Conservation (phyloP, 30 jellyfish, hydroid and myxozoan species). For the Aurelia aurita complex sp. Pacific region DNA sequence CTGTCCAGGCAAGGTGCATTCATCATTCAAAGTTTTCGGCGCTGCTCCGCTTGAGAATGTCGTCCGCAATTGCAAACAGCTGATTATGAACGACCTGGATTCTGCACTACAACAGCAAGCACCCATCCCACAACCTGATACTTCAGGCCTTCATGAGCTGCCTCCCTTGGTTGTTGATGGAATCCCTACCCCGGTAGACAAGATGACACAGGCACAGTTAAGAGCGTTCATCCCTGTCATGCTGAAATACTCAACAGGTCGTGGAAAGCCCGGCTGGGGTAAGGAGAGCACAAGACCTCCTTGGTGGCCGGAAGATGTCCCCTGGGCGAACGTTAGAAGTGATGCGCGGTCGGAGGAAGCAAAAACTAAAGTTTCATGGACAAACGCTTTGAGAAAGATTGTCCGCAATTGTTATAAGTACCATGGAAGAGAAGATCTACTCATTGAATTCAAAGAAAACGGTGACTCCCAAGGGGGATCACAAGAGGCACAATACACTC, state of each 20-base stretch:
- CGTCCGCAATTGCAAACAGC: constrained; percentile 75
- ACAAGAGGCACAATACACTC: constrained; percentile 75
- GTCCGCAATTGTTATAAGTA: constrained; percentile 87
- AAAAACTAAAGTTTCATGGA: constrained; percentile 94
- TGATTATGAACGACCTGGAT: constrained; percentile 95
- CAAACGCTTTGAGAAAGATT: constrained; percentile 90
- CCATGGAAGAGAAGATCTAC: constrained; percentile 95
- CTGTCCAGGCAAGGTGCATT: constrained; percentile 95
- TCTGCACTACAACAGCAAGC: constrained; percentile 92
- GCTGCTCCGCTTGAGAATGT: constrained; percentile 98
- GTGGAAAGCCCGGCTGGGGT: constrained; percentile 99
- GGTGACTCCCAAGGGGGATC: constrained; percentile 46
- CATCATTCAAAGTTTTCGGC: constrained; percentile 95
- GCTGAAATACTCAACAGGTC: constrained; percentile 97
- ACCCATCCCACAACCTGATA: constrained; percentile 88
- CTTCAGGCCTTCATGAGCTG: constrained; percentile 87
- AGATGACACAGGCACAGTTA: constrained; percentile 99
- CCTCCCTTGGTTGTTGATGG: constrained; percentile 99
- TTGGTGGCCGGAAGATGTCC: constrained; percentile 99
- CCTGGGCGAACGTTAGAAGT: constrained; percentile 99
- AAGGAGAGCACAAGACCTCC: constrained; percentile 96
- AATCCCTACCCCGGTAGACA: constrained; percentile 98
- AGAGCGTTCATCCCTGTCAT: constrained; percentile 98
- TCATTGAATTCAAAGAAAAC: constrained; percentile 84
- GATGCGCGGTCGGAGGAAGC: constrained; percentile 96